phyloP scores from a whole-genome alignment of 92 coral and sea anemone genomes.

The Anthopleura xanthogrammica region DNA sequence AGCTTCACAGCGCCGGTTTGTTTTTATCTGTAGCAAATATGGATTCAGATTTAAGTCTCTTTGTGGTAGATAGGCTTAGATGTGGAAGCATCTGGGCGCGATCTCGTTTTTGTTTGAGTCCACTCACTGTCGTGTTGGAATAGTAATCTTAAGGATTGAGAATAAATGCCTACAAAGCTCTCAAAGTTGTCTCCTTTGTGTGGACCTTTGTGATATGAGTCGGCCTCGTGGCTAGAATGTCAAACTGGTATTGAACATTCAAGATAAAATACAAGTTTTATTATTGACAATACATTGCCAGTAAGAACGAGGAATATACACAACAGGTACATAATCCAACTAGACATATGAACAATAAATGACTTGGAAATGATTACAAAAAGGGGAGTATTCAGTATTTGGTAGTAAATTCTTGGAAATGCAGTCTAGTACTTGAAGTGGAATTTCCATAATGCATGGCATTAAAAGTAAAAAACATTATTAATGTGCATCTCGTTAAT shows the following conservation, averaged over 20 bases:
- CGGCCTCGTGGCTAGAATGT: not conserved
- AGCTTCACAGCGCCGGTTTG: not conserved
- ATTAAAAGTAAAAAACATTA: too few relatives aligned
- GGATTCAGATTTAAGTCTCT: not conserved
- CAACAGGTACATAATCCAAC: too few relatives aligned
- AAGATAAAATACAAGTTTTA: not conserved
- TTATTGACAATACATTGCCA: too few relatives aligned
- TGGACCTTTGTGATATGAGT: not conserved
- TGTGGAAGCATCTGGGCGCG: not conserved
- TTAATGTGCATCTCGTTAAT: too few relatives aligned
- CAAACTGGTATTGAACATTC: not conserved
- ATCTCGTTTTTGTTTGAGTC: not conserved
- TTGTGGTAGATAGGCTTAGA: not conserved
- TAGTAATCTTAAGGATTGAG: not conserved
- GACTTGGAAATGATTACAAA: too few relatives aligned
- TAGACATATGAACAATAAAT: too few relatives aligned
- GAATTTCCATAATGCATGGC: too few relatives aligned
- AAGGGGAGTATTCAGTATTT: too few relatives aligned
- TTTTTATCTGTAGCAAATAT: not conserved
- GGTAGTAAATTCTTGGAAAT: too few relatives aligned
- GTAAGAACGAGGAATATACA: too few relatives aligned
- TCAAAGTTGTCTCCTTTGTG: not conserved
- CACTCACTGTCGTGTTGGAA: not conserved
- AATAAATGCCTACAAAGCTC: not conserved
- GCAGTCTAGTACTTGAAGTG: too few relatives aligned